A percentile compares a stretch with the other conserved stretches of the same genome.
These are phyloP conservation scores for Battus philenor DNA, from an alignment of 1,140 invertebrate species.

Conservation along the genomic window DNA sequence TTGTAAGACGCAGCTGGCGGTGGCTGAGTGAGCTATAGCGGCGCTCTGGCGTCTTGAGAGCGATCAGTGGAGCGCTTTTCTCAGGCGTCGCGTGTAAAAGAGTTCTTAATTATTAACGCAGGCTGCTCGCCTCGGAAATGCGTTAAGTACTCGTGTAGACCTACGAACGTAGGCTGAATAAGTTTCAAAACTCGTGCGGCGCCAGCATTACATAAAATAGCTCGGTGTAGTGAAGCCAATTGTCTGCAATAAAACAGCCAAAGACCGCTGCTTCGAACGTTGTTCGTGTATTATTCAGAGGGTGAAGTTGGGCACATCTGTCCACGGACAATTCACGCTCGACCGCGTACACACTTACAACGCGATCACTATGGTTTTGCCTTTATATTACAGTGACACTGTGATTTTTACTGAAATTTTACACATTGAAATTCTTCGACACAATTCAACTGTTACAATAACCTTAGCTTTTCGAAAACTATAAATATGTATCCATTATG, in stretches of 20 bases:
- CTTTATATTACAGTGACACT: conserved; percentile 6
- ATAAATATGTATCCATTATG: no score
- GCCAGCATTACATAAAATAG: conserved; percentile 18
- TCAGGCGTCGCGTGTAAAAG: conserved; percentile 39
- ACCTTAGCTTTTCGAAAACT: no score
- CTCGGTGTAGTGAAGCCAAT: conserved; percentile 47
- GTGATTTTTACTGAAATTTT: conserved; percentile 22
- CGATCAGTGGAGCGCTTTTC: conserved; percentile 16
- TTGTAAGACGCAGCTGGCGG: conserved; percentile 1
- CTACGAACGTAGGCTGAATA: conserved; percentile 2
- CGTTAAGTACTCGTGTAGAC: conserved; percentile 11
- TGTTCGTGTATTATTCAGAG: conserved; percentile 60
- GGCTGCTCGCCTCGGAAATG: conserved; percentile 36
- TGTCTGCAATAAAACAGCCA: conserved; percentile 57
- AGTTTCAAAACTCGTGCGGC: not conserved
- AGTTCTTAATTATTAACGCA: conserved; percentile 62
- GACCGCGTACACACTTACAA: conserved; percentile 28
- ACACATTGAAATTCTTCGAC: no score
- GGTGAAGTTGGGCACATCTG: conserved; percentile 49
- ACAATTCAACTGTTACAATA: no score
- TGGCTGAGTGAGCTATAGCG: not conserved
- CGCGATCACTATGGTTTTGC: conserved; percentile 18
- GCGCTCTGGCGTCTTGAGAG: conserved; percentile 9
- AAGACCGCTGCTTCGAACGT: conserved; percentile 48
- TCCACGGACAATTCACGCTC: conserved; percentile 49